phyloP scores from a whole-genome alignment of 1,140 invertebrate species.

The Drosophila virilis region DNA sequence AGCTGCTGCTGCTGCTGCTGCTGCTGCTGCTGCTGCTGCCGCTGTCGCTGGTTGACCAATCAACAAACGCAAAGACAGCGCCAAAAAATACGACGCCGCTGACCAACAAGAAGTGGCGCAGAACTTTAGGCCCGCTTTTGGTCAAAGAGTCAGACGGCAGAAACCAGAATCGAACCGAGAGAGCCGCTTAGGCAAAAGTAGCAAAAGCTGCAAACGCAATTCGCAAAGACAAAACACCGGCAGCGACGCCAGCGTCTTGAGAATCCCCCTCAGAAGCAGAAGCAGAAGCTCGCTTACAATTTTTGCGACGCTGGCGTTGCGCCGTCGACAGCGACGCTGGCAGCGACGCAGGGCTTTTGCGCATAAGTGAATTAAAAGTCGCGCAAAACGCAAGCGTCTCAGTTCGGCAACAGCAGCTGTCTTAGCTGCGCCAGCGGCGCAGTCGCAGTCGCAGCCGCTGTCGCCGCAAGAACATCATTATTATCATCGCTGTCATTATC shows the following conservation, averaged over 20 bases:
- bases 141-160: constrained; percentile 42
- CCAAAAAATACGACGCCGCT: constrained; percentile 48
- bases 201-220: constrained; percentile 42
- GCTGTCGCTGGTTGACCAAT: constrained; percentile 51
- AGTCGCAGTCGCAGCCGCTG: constrained; percentile 18
- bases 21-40: not conserved
- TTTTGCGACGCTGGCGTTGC: constrained; percentile 32
- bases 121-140: constrained; percentile 59
- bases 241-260: constrained; percentile 58
- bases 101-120: constrained; percentile 59
- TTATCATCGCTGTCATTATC: constrained; percentile 34
- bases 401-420: constrained; percentile 46
- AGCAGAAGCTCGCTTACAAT: constrained; percentile 52
- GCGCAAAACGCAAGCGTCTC: constrained; percentile 31
- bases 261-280: constrained; percentile 45
- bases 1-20: not conserved
- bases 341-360: constrained; percentile 38
- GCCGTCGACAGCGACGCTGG: constrained; percentile 19
- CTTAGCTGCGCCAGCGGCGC: constrained; percentile 41
- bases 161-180: constrained; percentile 64
- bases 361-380: constrained; percentile 56
- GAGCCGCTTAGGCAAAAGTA: constrained; percentile 32
- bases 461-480: constrained; percentile 44
- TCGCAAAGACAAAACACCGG: constrained; percentile 63
- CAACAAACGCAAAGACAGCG: constrained; percentile 62